Conservation (phyloP, 2,888 invertebrate species). For the Thymelicus lineola region DNA sequence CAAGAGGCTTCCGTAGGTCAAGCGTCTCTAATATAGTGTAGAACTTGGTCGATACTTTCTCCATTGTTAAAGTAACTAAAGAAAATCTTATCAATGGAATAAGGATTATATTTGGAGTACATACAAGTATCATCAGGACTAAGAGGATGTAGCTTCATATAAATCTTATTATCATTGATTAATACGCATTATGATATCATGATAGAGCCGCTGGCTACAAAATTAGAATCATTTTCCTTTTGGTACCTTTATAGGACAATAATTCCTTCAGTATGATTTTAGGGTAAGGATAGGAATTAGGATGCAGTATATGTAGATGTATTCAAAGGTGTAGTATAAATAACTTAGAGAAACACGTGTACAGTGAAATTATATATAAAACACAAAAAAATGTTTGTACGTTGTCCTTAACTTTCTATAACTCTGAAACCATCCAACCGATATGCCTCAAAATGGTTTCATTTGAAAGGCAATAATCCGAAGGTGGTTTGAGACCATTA, state of each 20-base stretch:
- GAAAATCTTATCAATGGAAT: background rate
- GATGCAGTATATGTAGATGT: too few species aligned
- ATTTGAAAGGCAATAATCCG: too few species aligned
- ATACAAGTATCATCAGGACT: conserved; percentile 4
- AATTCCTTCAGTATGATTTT: background rate
- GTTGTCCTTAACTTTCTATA: too few species aligned
- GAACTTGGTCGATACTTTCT: conserved; percentile 31
- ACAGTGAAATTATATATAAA: too few species aligned
- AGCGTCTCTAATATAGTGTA: conserved; percentile 33
- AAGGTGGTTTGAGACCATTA: too few species aligned
- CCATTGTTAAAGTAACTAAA: conserved; percentile 20
- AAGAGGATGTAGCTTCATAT: background rate
- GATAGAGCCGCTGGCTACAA: background rate
- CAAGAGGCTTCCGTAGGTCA: conserved; percentile 34
- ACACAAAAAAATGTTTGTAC: too few species aligned
- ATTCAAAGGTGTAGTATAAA: too few species aligned
- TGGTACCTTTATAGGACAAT: background rate
- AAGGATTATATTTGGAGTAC: conserved; percentile 11
- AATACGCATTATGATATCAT: background rate
- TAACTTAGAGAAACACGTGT: too few species aligned
- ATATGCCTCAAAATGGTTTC: too few species aligned
- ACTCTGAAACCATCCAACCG: too few species aligned
- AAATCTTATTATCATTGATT: conserved; percentile 2
- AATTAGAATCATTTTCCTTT: background rate
- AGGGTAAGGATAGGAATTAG: too few species aligned